These are phyloP conservation scores for Cariama cristata DNA, from an alignment of 2,113 vertebrate species.

Conservation along the genomic window DNA sequence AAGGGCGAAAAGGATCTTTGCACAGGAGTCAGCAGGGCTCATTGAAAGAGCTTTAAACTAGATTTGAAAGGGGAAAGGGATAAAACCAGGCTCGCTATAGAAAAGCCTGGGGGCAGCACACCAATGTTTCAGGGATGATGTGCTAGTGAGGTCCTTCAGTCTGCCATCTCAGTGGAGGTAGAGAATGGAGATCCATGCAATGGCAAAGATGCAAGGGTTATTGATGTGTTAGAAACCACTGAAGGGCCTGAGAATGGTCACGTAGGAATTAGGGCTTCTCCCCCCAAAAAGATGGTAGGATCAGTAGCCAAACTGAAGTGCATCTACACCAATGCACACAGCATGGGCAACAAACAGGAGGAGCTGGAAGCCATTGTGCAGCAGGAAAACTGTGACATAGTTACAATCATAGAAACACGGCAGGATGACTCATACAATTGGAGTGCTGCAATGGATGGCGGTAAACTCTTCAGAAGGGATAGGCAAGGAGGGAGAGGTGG, in stretches of 20 bases:
- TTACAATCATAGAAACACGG: not conserved
- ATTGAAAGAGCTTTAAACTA: not conserved
- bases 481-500: not conserved
- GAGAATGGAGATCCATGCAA: not conserved
- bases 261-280: no score
- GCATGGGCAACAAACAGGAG: not conserved
- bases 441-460: not conserved
- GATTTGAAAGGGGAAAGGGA: not conserved
- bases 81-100: not conserved
- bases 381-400: not conserved
- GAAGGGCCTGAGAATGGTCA: no score
- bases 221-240: not conserved
- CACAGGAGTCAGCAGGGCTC: not conserved
- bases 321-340: not conserved
- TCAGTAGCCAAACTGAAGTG: no score
- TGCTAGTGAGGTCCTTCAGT: not conserved
- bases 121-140: not conserved
- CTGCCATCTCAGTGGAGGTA: not conserved
- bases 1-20: not conserved
- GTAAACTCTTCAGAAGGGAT: not conserved
- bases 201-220: fast-evolving
- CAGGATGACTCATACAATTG: not conserved
- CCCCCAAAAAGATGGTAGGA: no score
- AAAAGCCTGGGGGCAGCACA: not conserved
- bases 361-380: not conserved